Percentiles rank a stretch among this genome's conserved stretches.
Conservation (phyloP, 1,140 invertebrate genomes). For the Ruditapes philippinarum region DNA sequence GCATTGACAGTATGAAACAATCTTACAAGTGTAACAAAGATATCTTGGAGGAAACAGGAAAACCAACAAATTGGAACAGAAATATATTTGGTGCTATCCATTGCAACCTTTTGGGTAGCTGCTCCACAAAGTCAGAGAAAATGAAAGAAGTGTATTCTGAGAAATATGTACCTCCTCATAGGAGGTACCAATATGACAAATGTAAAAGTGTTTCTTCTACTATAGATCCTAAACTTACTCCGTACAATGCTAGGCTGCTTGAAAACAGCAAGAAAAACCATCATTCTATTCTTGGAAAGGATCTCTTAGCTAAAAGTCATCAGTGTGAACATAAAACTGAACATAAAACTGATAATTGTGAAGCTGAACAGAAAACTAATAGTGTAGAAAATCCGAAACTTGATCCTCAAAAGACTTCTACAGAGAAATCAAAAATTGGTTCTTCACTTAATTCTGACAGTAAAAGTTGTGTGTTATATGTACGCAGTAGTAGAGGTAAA, state of each 20-base stretch:
- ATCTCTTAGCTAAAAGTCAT: neutral
- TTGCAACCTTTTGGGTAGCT: neutral
- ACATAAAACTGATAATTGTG: neutral
- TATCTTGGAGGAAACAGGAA: neutral
- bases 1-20: neutral
- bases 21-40: neutral
- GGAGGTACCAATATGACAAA: neutral
- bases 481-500: conserved; percentile 19
- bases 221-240: conserved; percentile 22
- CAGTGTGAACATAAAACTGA: neutral
- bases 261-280: conserved; percentile 38
- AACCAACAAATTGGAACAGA: neutral
- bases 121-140: neutral
- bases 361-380: neutral
- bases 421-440: neutral
- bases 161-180: conserved; percentile 52
- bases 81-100: conserved; percentile 34
- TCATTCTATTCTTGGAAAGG: neutral
- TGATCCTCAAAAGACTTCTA: neutral
- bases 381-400: neutral
- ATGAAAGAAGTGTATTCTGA: neutral
- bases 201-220: neutral
- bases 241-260: conserved; percentile 50
- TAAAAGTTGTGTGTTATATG: conserved; percentile 6
- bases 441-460: neutral